Conservation (phyloP, 1,140 invertebrate genomes). For the Cydia pomonella region DNA sequence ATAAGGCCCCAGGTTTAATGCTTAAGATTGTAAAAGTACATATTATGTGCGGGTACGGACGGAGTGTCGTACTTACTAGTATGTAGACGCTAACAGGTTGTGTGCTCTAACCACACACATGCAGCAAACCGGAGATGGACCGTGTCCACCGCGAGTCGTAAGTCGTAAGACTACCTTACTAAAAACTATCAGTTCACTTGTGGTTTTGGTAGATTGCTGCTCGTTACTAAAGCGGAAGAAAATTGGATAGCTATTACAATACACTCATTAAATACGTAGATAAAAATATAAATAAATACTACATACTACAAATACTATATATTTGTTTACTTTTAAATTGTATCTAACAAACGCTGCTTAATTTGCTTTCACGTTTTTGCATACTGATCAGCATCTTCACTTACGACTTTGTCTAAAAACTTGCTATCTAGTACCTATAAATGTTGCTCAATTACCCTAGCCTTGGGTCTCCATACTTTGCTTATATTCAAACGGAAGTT, state of each 20-base stretch:
- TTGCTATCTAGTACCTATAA: too few species aligned
- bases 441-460: not conserved
- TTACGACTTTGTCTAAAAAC: too few species aligned
- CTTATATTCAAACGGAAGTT: not conserved
- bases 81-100: not conserved
- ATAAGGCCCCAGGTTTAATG: too few species aligned
- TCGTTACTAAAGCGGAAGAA: not conserved
- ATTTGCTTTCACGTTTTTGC: too few species aligned
- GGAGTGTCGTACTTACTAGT: not conserved
- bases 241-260: not conserved
- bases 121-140: slow-evolving; percentile 21
- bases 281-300: too few species aligned
- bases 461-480: too few species aligned
- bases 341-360: too few species aligned
- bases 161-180: not conserved
- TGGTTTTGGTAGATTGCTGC: not conserved
- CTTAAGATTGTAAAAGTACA: not conserved
- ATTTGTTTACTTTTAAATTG: too few species aligned
- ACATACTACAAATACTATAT: too few species aligned
- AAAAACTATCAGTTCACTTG: slow-evolving; percentile 17
- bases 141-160: slow-evolving; percentile 1
- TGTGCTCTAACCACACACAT: slow-evolving; percentile 21
- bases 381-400: too few species aligned
- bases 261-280: not conserved
- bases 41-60: not conserved